A percentile compares a stretch with the other conserved stretches of the same genome.
These are phyloP conservation scores for Tapera naevia DNA, from an alignment of 2,797 vertebrate species.

Conservation along the genomic window DNA sequence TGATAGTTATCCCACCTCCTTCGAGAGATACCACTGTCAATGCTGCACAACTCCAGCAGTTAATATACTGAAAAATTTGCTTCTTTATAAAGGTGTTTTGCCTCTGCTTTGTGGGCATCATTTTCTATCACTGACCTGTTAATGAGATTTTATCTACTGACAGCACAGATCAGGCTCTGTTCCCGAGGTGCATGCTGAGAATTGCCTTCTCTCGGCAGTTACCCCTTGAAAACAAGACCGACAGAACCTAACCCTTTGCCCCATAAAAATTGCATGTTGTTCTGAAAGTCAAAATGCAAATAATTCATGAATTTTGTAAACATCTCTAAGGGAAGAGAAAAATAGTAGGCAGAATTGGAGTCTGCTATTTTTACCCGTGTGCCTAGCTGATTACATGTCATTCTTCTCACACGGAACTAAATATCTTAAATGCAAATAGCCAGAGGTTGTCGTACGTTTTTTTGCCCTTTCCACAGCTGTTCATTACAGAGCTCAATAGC, in stretches of 20 bases:
- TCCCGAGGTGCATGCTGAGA: background rate
- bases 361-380: slow-evolving; percentile 46
- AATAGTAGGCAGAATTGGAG: slow-evolving; percentile 73
- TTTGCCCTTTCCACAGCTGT: slow-evolving; percentile 64
- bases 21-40: background rate
- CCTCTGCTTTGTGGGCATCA: background rate
- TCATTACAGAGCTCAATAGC: slow-evolving; percentile 70
- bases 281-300: slow-evolving; percentile 50
- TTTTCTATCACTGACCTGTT: background rate
- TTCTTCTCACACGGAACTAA: slow-evolving; percentile 62
- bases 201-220: background rate
- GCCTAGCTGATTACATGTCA: slow-evolving; percentile 59
- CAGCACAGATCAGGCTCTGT: background rate
- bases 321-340: slow-evolving; percentile 19
- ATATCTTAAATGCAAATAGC: slow-evolving; percentile 72
- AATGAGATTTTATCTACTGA: background rate
- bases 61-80: background rate
- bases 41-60: background rate
- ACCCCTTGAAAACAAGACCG: background rate
- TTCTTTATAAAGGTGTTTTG: background rate
- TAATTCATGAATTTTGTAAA: slow-evolving; percentile 42
- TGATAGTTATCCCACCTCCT: background rate
- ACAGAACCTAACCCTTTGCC: slow-evolving; percentile 14
- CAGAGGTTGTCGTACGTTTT: slow-evolving; percentile 57
- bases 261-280: slow-evolving; percentile 11